phyloP scores from a whole-genome alignment of 2,113 vertebrate species.

The Ammospiza caudacuta region DNA sequence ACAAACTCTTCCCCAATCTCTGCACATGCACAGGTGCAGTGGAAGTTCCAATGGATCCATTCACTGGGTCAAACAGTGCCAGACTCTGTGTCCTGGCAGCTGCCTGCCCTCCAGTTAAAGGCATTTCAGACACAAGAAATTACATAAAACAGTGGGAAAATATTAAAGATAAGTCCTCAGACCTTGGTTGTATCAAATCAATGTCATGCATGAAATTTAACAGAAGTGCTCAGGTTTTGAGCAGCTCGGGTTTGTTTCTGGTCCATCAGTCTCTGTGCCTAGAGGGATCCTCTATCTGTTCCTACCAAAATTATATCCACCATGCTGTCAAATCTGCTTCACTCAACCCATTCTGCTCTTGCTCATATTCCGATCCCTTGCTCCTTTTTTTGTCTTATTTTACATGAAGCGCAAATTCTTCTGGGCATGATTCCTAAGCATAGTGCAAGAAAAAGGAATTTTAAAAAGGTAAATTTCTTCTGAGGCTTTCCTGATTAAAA shows the following conservation, averaged over 20 bases:
- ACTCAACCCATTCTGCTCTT: neutral
- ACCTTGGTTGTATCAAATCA: neutral
- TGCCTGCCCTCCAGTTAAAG: neutral
- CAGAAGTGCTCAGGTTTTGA: neutral
- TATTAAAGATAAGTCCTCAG: neutral
- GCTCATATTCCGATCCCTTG: neutral
- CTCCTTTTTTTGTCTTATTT: neutral
- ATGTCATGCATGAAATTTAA: neutral
- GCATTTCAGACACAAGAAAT: neutral
- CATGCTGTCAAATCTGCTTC: neutral
- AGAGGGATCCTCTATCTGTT: neutral
- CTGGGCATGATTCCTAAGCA: neutral
- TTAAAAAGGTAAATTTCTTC: neutral
- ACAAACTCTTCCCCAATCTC: neutral
- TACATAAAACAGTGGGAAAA: neutral
- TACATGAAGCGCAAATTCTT: accelerated
- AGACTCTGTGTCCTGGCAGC: neutral
- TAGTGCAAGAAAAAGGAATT: neutral
- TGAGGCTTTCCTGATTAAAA: neutral
- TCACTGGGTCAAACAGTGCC: neutral
- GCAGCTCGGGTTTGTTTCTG: neutral
- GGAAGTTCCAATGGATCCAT: neutral
- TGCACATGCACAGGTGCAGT: accelerated
- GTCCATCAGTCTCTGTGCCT: neutral
- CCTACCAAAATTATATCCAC: neutral